These are phyloP conservation scores for Synanthedon andrenaeformis DNA, from an alignment of 2,888 invertebrate genomes.

Conservation along the genomic window DNA sequence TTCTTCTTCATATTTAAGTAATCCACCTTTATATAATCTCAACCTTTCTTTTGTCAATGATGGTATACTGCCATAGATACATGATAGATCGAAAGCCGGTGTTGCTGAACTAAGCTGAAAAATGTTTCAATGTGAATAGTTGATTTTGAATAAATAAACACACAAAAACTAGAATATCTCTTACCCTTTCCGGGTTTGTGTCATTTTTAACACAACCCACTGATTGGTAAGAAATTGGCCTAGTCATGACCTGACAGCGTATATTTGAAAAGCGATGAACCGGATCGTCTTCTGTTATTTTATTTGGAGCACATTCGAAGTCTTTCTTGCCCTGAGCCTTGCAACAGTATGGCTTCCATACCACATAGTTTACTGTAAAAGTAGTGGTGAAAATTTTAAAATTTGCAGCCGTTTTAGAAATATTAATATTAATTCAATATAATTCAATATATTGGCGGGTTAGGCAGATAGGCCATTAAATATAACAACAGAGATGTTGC, in stretches of 20 bases:
- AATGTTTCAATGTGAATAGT: background rate
- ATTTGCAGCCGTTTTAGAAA: too few relatives aligned
- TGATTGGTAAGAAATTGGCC: constrained; percentile 24
- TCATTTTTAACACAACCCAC: constrained; percentile 19
- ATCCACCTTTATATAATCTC: constrained; percentile 16
- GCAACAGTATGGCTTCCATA: constrained; percentile 25
- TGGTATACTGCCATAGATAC: constrained; percentile 14
- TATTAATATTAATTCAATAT: background rate
- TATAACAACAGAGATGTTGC: too few relatives aligned
- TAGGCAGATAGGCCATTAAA: too few relatives aligned
- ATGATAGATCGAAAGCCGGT: constrained; percentile 18
- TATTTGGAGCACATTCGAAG: constrained; percentile 17
- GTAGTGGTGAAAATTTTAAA: background rate
- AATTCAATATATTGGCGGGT: too few relatives aligned
- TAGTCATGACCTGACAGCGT: constrained; percentile 26
- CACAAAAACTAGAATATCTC: background rate
- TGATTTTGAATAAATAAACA: background rate
- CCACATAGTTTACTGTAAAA: background rate
- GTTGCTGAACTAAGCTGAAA: constrained; percentile 23
- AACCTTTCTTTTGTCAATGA: constrained; percentile 6
- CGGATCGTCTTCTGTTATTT: constrained; percentile 22
- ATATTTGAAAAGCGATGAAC: constrained; percentile 25
- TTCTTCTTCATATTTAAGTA: constrained; percentile 19
- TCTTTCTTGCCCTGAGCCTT: constrained; percentile 16
- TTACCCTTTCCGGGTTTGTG: constrained; percentile 18